phyloP scores from a whole-genome alignment of 2,888 invertebrate species.

The Himalopsyche japonica region DNA sequence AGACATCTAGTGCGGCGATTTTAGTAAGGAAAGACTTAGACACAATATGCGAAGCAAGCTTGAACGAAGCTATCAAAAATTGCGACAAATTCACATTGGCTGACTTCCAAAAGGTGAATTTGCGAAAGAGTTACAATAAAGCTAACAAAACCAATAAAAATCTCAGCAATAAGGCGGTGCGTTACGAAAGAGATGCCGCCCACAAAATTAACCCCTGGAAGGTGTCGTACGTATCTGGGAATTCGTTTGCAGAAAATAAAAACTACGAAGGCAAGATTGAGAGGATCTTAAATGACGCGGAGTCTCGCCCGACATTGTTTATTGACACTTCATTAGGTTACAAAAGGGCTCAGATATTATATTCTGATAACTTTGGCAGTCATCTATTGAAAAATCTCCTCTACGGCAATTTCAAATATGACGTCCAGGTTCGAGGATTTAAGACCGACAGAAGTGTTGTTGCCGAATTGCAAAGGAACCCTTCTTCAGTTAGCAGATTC shows the following conservation, averaged over 20 bases:
- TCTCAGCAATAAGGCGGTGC: background rate
- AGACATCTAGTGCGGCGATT: constrained; percentile 43
- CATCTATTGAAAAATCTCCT: constrained; percentile 45
- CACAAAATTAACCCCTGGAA: constrained; percentile 44
- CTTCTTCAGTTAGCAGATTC: constrained; percentile 68
- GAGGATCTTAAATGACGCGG: constrained; percentile 16
- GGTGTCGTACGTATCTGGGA: constrained; percentile 47
- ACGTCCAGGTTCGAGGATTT: constrained; percentile 70
- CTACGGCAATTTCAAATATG: constrained; percentile 46
- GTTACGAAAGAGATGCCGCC: constrained; percentile 1
- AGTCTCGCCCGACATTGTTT: constrained; percentile 18
- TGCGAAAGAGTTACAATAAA: constrained; percentile 4
- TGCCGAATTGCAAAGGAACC: constrained; percentile 73
- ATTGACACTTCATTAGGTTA: constrained; percentile 29
- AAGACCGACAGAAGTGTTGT: constrained; percentile 77
- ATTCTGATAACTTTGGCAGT: constrained; percentile 50
- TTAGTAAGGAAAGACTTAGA: constrained; percentile 41
- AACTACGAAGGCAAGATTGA: constrained; percentile 6
- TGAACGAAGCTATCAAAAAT: constrained; percentile 52
- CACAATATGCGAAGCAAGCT: constrained; percentile 52
- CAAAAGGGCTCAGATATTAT: constrained; percentile 42
- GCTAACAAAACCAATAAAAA: background rate
- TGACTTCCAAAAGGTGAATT: constrained; percentile 22
- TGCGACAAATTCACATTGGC: constrained; percentile 48
- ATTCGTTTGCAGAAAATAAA: constrained; percentile 47